phyloP scores from a whole-genome alignment of 2,113 vertebrate genomes.

The Thomomys bottae region DNA sequence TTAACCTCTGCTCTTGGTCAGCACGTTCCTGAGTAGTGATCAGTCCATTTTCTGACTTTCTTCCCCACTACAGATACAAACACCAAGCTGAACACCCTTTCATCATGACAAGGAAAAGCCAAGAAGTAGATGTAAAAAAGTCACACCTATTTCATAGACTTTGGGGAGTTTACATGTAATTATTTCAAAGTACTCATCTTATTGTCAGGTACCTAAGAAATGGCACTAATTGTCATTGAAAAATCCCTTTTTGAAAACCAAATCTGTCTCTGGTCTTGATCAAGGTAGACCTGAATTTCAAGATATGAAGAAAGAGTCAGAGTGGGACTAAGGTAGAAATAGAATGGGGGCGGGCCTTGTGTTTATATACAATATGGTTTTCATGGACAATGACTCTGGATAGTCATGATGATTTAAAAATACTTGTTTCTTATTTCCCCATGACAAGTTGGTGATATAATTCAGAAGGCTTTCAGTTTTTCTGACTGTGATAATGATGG shows the following conservation, averaged over 20 bases:
- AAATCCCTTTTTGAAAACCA: not conserved
- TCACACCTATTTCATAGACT: not conserved
- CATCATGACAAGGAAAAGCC: not conserved
- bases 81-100: not conserved
- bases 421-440: not conserved
- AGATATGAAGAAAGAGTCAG: constrained; percentile 5
- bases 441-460: not conserved
- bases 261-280: not conserved
- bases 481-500: not conserved
- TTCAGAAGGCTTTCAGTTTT: not conserved
- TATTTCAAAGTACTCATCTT: not conserved
- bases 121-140: not conserved
- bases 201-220: not conserved
- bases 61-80: not conserved
- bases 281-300: not conserved
- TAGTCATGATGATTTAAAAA: not conserved
- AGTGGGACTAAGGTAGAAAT: not conserved
- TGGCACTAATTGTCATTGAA: not conserved
- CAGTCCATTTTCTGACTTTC: not conserved
- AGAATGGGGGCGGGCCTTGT: not conserved
- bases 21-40: not conserved
- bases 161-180: not conserved
- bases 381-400: not conserved
- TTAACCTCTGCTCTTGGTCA: not conserved
- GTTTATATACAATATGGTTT: not conserved